Evolutionary conservation across 1,140 invertebrate genomes (phyloP).

Genomic region (Medauroidea extradentata): DNA sequence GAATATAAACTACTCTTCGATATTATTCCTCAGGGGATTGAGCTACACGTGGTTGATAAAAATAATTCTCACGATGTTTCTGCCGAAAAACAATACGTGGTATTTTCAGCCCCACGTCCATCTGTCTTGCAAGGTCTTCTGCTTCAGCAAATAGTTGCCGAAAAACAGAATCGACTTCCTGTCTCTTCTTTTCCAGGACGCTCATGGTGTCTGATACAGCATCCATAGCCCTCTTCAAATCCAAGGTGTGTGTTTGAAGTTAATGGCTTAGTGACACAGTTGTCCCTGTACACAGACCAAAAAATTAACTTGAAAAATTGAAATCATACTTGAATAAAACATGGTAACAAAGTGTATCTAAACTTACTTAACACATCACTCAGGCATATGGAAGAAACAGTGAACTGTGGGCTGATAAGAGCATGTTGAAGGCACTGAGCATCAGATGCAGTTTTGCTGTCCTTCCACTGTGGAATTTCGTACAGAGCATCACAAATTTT

Average conservation of each 20-base stretch:
- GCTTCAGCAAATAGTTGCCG: constrained; percentile 11
- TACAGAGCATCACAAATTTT: constrained; percentile 12
- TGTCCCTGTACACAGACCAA: not conserved
- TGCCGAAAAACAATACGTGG: constrained; percentile 14
- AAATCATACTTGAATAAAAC: not conserved
- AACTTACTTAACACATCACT: constrained; percentile 19
- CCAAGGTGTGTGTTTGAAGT: constrained; percentile 22
- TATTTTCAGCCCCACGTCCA: constrained; percentile 16
- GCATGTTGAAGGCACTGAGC: constrained; percentile 16
- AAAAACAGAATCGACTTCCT: constrained; percentile 10
- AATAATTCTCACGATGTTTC: constrained; percentile 17
- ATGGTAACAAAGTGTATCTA: not conserved
- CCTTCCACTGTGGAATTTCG: constrained; percentile 11
- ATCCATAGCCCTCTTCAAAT: constrained; percentile 23
- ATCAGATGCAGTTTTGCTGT: constrained; percentile 13
- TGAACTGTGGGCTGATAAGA: constrained; percentile 14
- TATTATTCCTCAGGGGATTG: constrained; percentile 22
- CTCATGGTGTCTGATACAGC: constrained; percentile 15
- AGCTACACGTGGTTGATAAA: not conserved
- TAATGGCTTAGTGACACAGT: constrained; percentile 20
- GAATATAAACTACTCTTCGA: constrained; percentile 19
- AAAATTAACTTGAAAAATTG: not conserved
- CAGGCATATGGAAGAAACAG: constrained; percentile 16
- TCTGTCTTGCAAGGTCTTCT: constrained; percentile 7
- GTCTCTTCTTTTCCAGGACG: constrained; percentile 18